Base-by-base conservation (phyloP, 2,113 vertebrate genomes). In the Pongo pygmaeus region DNA sequence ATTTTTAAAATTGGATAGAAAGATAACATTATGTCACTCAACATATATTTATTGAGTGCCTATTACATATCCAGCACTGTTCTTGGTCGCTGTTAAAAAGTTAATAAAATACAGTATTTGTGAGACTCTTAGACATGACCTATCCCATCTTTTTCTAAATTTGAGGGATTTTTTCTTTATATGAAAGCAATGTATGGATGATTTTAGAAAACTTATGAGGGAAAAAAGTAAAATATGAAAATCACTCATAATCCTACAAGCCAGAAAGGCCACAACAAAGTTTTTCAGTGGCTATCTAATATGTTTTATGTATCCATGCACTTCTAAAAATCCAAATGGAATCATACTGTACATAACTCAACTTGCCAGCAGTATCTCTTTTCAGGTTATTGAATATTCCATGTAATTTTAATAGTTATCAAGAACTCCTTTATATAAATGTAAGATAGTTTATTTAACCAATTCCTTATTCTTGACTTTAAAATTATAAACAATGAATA, bases 191-290 rank as follows among this genome's bases (percentile, higher is more conserved):
- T 1, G 0, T 75, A 52, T 52, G 6, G 1, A 77, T 89, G 14
- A 38, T 75, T 95, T 89, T 57, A 23, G 8, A 88, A 94, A 92
- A 40, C 72, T 20, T 77, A 0, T 69, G 27, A 84, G 40, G 84
- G 18, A 85, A 88, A 79, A 93, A 79, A 32, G 52, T 17, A 94
- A 91, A 94, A 78, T 93, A 83, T 74, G 20, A 93, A 94, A 91
- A 70, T 38, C 11, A 94, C 8, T 43, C 30, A 78, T 61, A 95
- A 72, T 90, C 30, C 40, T 57, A 79, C 0, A 64, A 84, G 52
- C 35, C 57, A 85, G 18, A 92, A 93, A 85, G 72, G 9, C 14
- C 57, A 22, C 32, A 93, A 78, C 22, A 90, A 75, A 64, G 57
- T 50, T 85, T 92, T 92, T 70, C 61, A 84, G 2, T 69, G 57